These are phyloP conservation scores for Synergus umbraculus DNA, from an alignment of 2,888 invertebrate genomes.

Conservation along the genomic window DNA sequence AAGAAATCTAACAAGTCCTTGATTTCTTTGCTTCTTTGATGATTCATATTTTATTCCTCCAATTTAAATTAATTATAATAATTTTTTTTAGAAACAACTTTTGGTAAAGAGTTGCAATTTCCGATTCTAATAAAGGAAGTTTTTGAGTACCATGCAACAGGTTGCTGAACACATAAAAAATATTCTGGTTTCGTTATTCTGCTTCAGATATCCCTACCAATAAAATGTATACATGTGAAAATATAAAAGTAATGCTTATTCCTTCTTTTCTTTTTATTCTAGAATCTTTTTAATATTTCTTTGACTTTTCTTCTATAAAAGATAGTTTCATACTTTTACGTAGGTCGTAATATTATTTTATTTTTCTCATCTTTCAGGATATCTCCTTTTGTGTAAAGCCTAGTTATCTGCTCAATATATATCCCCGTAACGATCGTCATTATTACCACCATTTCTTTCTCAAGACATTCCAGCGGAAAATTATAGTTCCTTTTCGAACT, in stretches of 20 bases:
- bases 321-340: background rate
- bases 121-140: background rate
- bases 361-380: background rate
- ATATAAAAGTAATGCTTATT: no score
- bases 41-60: no score
- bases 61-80: no score
- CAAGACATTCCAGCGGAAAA: background rate
- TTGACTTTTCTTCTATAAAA: background rate
- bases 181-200: background rate
- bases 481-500: background rate
- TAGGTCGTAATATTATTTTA: background rate
- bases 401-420: background rate
- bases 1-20: background rate
- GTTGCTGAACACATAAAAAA: background rate
- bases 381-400: no score
- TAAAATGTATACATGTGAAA: background rate
- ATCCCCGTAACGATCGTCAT: background rate
- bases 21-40: background rate
- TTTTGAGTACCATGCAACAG: background rate
- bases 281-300: background rate
- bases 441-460: background rate
- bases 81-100: no score
- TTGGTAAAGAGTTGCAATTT: background rate
- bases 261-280: no score
- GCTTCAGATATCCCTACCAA: background rate